Evolutionary conservation across 1,140 invertebrate species (phyloP).

Genomic region (Aporrectodea caliginosa): DNA sequence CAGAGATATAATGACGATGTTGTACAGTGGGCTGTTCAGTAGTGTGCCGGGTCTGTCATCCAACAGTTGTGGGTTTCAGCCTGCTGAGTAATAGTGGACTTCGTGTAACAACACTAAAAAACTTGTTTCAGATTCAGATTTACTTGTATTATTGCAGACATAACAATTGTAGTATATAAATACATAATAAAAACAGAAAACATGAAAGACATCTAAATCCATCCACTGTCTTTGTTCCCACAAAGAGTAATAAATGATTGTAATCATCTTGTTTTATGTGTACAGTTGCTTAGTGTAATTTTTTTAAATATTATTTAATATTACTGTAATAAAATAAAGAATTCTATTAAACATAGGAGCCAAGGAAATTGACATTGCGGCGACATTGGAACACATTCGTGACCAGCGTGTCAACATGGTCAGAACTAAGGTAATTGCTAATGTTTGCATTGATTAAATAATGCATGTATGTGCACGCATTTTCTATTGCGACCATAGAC

Average conservation of each 20-base stretch:
- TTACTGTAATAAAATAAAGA: background rate
- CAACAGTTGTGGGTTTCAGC: no score
- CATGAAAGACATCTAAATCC: background rate
- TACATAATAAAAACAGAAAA: background rate
- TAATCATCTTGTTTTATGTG: background rate
- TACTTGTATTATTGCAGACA: no score
- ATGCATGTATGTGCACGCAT: background rate
- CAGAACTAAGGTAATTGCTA: conserved; percentile 55
- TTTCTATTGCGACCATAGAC: background rate
- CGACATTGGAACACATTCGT: conserved; percentile 93
- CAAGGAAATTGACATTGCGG: conserved; percentile 98
- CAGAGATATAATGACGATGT: no score
- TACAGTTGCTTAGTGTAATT: background rate
- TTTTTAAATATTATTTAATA: background rate
- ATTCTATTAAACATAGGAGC: conserved; percentile 61
- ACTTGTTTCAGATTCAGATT: no score
- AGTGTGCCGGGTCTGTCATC: no score
- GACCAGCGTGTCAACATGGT: conserved; percentile 91
- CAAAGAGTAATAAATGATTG: no score
- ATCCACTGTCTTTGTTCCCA: no score
- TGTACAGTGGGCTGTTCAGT: no score
- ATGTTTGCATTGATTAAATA: background rate
- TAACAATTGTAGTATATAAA: background rate
- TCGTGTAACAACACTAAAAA: no score
- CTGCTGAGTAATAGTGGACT: no score